phyloP scores from a whole-genome alignment of 2,797 vertebrate species.

The Diceros bicornis region DNA sequence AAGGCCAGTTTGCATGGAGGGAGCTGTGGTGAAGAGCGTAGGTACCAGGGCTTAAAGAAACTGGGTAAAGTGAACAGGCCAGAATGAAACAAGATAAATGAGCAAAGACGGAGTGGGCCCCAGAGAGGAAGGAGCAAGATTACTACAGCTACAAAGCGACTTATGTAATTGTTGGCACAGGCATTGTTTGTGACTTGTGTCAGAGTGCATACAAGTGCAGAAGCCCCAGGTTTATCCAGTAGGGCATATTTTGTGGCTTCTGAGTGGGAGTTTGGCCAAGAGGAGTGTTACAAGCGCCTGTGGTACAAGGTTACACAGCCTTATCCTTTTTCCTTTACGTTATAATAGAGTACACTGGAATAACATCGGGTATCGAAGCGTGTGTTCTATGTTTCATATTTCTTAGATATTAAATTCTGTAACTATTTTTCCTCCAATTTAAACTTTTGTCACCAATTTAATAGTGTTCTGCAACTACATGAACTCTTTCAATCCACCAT shows the following conservation, averaged over 20 bases:
- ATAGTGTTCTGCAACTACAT: not conserved
- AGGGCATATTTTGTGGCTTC: conserved; percentile 70
- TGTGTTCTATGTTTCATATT: conserved; percentile 35
- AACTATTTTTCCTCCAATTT: not conserved
- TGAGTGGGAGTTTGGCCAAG: conserved; percentile 56
- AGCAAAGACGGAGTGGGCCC: conserved; percentile 28
- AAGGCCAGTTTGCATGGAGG: not conserved
- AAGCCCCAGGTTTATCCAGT: conserved; percentile 58
- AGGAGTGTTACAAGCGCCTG: conserved; percentile 44
- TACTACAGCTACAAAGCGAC: not conserved
- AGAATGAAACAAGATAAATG: conserved; percentile 35
- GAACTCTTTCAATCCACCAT: conserved; percentile 34
- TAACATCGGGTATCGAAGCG: conserved; percentile 27
- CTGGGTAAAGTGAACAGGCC: not conserved
- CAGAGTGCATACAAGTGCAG: conserved; percentile 1
- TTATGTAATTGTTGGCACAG: conserved; percentile 64
- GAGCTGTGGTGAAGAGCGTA: not conserved
- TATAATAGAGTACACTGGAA: conserved; percentile 46
- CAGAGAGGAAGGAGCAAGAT: conserved; percentile 58
- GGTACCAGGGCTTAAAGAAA: not conserved
- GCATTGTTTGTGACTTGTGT: conserved; percentile 69
- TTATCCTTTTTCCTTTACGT: conserved; percentile 61
- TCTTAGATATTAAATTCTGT: conserved; percentile 13
- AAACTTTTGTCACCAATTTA: not conserved
- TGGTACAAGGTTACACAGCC: conserved; percentile 12